Evolutionary conservation across 1,140 invertebrate species (phyloP).

Genomic region (Paraescarpia echinospica): DNA sequence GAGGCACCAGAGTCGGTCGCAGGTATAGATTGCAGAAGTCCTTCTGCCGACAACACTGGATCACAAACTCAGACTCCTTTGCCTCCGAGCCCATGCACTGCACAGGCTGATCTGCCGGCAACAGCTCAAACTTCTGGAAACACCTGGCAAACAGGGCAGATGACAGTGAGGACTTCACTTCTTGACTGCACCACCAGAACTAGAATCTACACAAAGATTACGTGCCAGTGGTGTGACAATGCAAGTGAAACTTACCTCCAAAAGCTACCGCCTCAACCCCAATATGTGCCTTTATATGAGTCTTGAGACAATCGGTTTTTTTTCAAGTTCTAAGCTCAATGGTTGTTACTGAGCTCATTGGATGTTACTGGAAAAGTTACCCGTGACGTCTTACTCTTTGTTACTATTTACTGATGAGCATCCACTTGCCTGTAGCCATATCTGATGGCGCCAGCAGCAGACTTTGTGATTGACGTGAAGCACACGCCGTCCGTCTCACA

Average conservation of each 20-base stretch:
- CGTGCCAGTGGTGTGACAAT: background rate
- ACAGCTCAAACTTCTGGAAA: conserved; percentile 61
- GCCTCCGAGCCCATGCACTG: conserved; percentile 58
- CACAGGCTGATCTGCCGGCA: conserved; percentile 60
- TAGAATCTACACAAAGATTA: background rate
- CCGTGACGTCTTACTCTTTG: background rate
- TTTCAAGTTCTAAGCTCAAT: background rate
- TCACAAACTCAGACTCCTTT: conserved; percentile 35
- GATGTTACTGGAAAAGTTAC: background rate
- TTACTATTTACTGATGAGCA: background rate
- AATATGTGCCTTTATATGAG: background rate
- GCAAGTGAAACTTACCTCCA: background rate
- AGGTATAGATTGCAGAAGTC: conserved; percentile 71
- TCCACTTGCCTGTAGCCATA: conserved; percentile 72
- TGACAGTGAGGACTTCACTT: background rate
- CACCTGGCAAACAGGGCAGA: conserved; percentile 53
- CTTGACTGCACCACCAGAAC: background rate
- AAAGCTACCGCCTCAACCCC: background rate
- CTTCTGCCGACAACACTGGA: conserved; percentile 66
- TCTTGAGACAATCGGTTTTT: background rate
- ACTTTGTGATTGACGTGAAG: conserved; percentile 75
- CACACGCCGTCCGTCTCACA: conserved; percentile 87
- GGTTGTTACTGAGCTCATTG: background rate
- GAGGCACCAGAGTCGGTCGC: conserved; percentile 40
- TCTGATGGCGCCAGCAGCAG: conserved; percentile 63